Conservation (phyloP, 1,140 invertebrate species). For the Plutomurus gul region DNA sequence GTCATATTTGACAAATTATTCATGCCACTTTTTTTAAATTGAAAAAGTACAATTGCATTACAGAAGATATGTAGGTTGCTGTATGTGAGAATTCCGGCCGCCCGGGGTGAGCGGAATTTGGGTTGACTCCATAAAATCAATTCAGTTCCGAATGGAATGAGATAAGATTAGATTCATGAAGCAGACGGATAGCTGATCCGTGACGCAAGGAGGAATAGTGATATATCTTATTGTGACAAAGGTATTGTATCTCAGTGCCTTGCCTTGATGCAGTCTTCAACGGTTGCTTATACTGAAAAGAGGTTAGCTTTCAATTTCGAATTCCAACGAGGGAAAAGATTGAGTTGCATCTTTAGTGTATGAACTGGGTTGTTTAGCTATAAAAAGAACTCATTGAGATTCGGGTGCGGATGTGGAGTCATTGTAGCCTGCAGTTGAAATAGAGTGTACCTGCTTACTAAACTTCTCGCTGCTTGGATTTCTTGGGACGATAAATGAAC, state of each 20-base stretch:
- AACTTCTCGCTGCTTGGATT: not conserved
- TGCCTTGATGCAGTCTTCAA: too few relatives aligned
- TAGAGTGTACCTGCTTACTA: not conserved
- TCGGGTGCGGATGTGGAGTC: not conserved
- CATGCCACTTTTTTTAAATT: too few relatives aligned
- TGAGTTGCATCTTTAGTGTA: not conserved
- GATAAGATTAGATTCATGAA: not conserved
- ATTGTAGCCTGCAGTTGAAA: not conserved
- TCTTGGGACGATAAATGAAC: not conserved
- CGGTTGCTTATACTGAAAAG: not conserved
- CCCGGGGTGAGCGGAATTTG: too few relatives aligned
- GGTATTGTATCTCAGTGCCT: too few relatives aligned
- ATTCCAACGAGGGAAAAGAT: not conserved
- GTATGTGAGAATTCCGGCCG: too few relatives aligned
- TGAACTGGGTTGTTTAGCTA: not conserved
- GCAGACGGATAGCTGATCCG: not conserved
- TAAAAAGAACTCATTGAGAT: constrained; percentile 15
- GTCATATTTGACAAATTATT: too few relatives aligned
- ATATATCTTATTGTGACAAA: not conserved
- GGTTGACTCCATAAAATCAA: not conserved
- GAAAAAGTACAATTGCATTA: not conserved
- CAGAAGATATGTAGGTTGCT: too few relatives aligned
- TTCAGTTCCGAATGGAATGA: not conserved
- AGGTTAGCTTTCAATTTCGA: not conserved
- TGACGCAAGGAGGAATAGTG: not conserved